These are phyloP conservation scores for Caranx melampygus DNA, from an alignment of 2,113 vertebrate species.

Conservation along the genomic window DNA sequence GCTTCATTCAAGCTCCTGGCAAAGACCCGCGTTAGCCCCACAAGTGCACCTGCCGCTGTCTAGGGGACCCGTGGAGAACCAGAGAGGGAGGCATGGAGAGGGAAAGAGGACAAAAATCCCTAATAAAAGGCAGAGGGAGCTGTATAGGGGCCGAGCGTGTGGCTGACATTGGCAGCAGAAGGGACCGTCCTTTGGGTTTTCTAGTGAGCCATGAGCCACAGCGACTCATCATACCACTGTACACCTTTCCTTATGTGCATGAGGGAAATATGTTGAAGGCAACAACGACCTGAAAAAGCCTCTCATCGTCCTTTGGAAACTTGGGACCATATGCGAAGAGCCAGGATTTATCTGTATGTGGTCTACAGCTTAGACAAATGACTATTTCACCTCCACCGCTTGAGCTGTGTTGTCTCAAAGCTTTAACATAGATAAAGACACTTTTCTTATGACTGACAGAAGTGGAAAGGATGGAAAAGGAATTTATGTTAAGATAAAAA, in stretches of 20 bases:
- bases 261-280: constrained; percentile 8
- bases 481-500: constrained; percentile 26
- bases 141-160: constrained; percentile 47
- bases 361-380: neutral
- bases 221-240: constrained; percentile 28
- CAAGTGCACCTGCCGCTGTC: constrained; percentile 77
- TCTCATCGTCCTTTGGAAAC: neutral
- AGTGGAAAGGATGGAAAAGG: neutral
- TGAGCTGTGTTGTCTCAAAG: neutral
- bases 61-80: constrained; percentile 49
- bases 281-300: constrained; percentile 30
- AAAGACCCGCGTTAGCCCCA: constrained; percentile 53
- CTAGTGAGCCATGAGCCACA: constrained; percentile 40
- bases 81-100: constrained; percentile 54
- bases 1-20: constrained; percentile 77
- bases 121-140: constrained; percentile 36
- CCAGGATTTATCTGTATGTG: constrained; percentile 13
- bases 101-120: constrained; percentile 46
- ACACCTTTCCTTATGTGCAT: constrained; percentile 24
- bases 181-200: constrained; percentile 46
- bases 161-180: constrained; percentile 38
- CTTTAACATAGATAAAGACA: constrained; percentile 18
- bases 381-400: neutral
- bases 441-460: neutral
- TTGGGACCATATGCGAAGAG: constrained; percentile 10